phyloP scores from a whole-genome alignment of 2,113 vertebrate species.

The Gadus macrocephalus region DNA sequence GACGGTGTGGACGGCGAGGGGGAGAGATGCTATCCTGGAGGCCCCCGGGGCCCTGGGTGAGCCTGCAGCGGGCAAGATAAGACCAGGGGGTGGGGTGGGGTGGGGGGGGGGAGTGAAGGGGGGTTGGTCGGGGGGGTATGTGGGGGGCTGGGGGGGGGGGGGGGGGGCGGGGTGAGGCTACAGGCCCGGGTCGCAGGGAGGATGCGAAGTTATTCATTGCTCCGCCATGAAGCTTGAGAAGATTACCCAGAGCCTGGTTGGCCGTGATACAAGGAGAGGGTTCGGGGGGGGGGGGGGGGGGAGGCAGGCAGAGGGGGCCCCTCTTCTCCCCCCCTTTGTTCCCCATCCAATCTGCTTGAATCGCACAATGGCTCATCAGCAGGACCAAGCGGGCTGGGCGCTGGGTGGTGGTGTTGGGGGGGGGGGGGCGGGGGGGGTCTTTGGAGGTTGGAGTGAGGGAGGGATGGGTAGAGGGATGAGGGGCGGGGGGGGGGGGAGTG shows the following conservation, averaged over 20 bases:
- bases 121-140: no score
- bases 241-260: slow-evolving; percentile 73
- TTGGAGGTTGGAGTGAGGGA: slow-evolving; percentile 8
- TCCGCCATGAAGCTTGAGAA: slow-evolving; percentile 76
- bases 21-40: slow-evolving; percentile 70
- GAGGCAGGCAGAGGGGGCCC: slow-evolving; percentile 62
- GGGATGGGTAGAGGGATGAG: slow-evolving; percentile 49
- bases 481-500: slow-evolving; percentile 24
- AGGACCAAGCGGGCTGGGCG: slow-evolving; percentile 59
- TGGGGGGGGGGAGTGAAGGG: no score
- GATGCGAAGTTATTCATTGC: slow-evolving; percentile 74
- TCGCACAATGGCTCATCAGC: slow-evolving; percentile 74
- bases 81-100: slow-evolving; percentile 34
- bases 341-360: slow-evolving; percentile 89
- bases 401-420: slow-evolving; percentile 2
- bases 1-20: slow-evolving; percentile 58
- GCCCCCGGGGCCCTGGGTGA: slow-evolving; percentile 62
- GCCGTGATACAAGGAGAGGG: slow-evolving; percentile 74
- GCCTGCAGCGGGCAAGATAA: slow-evolving; percentile 75
- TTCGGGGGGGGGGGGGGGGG: slow-evolving; percentile 14
- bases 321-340: slow-evolving; percentile 78
- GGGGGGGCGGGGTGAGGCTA: slow-evolving; percentile 28
- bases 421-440: not conserved
- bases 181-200: slow-evolving; percentile 56
- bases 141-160: not conserved